Conservation (phyloP, 2,888 invertebrate species). For the Caenorhabditis uteleia region DNA sequence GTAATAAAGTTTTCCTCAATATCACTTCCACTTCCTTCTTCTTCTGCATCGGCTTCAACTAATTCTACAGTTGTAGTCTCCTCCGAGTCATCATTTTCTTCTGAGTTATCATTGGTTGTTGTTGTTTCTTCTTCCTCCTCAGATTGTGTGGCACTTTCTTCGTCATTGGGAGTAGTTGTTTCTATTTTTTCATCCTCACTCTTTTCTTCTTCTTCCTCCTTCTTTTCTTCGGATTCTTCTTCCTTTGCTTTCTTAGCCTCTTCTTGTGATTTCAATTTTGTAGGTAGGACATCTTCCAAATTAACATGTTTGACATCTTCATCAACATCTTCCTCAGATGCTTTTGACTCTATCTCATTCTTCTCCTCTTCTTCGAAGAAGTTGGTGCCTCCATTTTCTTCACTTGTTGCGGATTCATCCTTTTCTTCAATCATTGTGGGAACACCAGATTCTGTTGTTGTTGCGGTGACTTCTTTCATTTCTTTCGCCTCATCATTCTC, state of each 20-base stretch:
- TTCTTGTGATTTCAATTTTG: conserved; percentile 34
- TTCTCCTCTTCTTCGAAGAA: conserved; percentile 47
- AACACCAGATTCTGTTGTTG: conserved; percentile 1
- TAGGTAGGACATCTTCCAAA: conserved; percentile 30
- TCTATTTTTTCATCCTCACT: conserved; percentile 6
- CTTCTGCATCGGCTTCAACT: conserved; percentile 12
- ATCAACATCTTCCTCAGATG: conserved; percentile 11
- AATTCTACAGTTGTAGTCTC: conserved; percentile 25
- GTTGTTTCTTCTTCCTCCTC: conserved; percentile 24
- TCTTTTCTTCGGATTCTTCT: conserved; percentile 19
- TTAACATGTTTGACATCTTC: conserved; percentile 18
- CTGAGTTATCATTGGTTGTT: conserved; percentile 14
- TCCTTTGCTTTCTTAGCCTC: conserved; percentile 29
- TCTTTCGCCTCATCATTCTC: not conserved
- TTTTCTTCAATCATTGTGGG: not conserved
- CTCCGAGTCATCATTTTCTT: conserved; percentile 18
- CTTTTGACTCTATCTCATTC: conserved; percentile 23
- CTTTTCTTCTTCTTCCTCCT: conserved; percentile 19
- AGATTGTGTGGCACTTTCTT: conserved; percentile 8
- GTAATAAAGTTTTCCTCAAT: conserved; percentile 11
- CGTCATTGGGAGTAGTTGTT: conserved; percentile 8
- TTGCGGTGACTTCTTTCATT: too few species aligned
- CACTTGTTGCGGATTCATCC: conserved; percentile 27
- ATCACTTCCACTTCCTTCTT: not conserved
- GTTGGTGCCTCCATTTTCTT: conserved; percentile 46